Percentiles rank a stretch among this genome's conserved stretches.
phyloP scores from a whole-genome alignment of 92 coral and sea anemone species.

The Blastomussa wellsi region DNA sequence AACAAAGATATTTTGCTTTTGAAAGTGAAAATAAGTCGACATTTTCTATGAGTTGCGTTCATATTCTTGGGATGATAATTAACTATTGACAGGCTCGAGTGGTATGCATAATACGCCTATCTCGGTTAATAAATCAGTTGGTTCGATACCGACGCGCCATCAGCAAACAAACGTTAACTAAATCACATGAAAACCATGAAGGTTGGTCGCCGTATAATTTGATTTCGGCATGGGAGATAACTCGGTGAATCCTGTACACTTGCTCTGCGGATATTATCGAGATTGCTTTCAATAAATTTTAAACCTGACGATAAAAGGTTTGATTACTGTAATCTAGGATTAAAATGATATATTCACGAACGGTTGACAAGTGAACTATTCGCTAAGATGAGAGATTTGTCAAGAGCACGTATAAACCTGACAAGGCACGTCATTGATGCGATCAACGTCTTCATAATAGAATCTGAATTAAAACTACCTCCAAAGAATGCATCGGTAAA shows the following conservation, averaged over 20 bases:
- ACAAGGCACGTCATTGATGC: constrained; percentile 68
- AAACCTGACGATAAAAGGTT: constrained; percentile 5
- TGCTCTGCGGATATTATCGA: not conserved
- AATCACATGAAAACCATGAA: not conserved
- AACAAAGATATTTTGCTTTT: constrained; percentile 8
- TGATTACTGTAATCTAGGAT: constrained; percentile 57
- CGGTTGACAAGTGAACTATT: constrained; percentile 70
- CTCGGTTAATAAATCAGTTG: constrained; percentile 33
- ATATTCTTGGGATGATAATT: constrained; percentile 24
- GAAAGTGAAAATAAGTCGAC: not conserved
- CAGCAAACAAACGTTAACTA: constrained; percentile 24
- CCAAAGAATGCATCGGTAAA: constrained; percentile 70
- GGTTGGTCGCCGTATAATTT: constrained; percentile 23
- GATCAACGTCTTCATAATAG: constrained; percentile 84
- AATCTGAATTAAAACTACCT: constrained; percentile 75
- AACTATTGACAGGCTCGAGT: constrained; percentile 36
- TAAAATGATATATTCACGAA: constrained; percentile 69
- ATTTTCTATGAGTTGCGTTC: not conserved
- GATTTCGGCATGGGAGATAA: constrained; percentile 17
- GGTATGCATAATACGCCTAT: constrained; percentile 24
- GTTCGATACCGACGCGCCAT: constrained; percentile 39
- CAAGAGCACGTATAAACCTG: constrained; percentile 65
- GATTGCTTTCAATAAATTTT: constrained; percentile 19
- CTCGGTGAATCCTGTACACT: not conserved
- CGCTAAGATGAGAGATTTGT: constrained; percentile 75